phyloP scores from a whole-genome alignment of 2,888 invertebrate genomes.

The Scaptodrosophila latifasciaeformis region DNA sequence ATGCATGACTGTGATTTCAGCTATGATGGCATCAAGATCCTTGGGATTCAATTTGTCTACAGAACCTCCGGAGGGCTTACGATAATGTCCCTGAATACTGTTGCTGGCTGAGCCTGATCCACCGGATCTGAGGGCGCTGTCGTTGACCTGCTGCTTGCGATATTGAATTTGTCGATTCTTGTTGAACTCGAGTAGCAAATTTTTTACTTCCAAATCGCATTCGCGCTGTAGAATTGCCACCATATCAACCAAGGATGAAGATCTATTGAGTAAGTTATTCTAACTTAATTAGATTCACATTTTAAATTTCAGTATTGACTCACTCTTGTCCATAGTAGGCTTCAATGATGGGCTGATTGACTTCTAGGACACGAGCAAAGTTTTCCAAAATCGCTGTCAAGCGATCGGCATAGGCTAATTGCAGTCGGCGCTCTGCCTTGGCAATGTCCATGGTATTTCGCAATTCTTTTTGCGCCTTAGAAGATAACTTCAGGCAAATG shows the following conservation, averaged over 20 bases:
- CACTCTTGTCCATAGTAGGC: conserved; percentile 84
- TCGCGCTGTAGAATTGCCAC: conserved; percentile 84
- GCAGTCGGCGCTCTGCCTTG: conserved; percentile 82
- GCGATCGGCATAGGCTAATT: conserved; percentile 89
- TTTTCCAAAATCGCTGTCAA: conserved; percentile 89
- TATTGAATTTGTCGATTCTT: conserved; percentile 80
- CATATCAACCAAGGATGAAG: conserved; percentile 81
- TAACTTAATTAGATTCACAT: too few relatives aligned
- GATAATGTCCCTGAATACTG: conserved; percentile 70
- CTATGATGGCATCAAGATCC: conserved; percentile 89
- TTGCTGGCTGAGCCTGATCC: conserved; percentile 24
- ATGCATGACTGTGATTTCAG: conserved; percentile 94
- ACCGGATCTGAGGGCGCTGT: conserved; percentile 76
- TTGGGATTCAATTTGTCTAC: conserved; percentile 84
- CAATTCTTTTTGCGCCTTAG: conserved; percentile 83
- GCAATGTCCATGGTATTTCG: conserved; percentile 81
- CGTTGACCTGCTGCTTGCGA: conserved; percentile 80
- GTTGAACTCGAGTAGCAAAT: conserved; percentile 84
- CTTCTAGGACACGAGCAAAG: conserved; percentile 88
- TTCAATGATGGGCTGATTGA: conserved; percentile 91
- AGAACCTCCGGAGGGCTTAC: conserved; percentile 72
- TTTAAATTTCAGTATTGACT: conserved; percentile 2
- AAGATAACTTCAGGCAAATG: conserved; percentile 84
- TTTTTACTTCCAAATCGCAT: conserved; percentile 81
- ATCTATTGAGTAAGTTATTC: conserved; percentile 15